A percentile compares a stretch with the other conserved stretches of the same genome.
Evolutionary conservation across 1,140 invertebrate genomes (phyloP).

Genomic region (Aphis gossypii): DNA sequence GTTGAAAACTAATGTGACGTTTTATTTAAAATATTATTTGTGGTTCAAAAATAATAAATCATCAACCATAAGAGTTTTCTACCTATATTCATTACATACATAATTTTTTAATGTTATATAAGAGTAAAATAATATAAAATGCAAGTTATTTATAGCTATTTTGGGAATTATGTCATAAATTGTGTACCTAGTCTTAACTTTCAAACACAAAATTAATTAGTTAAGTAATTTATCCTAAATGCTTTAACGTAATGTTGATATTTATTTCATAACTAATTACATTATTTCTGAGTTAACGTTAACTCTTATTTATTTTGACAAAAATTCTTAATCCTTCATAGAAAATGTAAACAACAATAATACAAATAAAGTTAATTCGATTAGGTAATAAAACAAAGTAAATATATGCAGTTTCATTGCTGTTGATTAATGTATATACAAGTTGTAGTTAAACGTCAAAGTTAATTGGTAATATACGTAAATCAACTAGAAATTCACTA

Average conservation of each 20-base stretch:
- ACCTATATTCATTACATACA: neutral
- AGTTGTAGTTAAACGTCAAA: constrained; percentile 10
- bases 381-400: neutral
- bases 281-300: neutral
- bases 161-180: neutral
- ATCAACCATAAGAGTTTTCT: neutral
- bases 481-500: constrained; percentile 2
- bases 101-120: neutral
- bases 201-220: neutral
- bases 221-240: neutral
- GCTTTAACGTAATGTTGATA: neutral
- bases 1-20: constrained; percentile 33
- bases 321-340: neutral
- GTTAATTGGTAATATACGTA: constrained; percentile 39
- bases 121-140: neutral
- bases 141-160: neutral
- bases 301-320: neutral
- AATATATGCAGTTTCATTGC: neutral
- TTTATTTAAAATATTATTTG: constrained; percentile 28
- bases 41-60: constrained; percentile 14
- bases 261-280: neutral
- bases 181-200: neutral
- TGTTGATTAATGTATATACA: neutral
- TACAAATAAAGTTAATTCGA: neutral
- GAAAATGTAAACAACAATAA: neutral